Evolutionary conservation across 2,888 invertebrate genomes (phyloP), one percentile per base, ranked within the genome.

Genomic region (Aromia moschata): DNA sequence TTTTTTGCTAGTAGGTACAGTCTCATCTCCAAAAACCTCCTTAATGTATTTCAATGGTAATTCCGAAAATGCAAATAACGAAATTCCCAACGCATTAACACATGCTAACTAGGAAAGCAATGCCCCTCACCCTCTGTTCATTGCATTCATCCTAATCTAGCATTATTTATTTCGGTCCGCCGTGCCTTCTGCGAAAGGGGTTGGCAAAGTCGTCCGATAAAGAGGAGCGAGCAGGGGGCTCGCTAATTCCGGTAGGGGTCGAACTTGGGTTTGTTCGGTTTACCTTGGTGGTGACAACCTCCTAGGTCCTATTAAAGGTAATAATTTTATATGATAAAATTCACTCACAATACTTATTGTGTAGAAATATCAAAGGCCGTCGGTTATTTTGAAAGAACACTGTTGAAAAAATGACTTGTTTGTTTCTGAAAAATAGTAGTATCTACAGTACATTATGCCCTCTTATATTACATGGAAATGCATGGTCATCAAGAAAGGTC

Each of bases 241-340:
- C 62, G 64, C 62, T 67, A 66, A 69, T 61, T 66, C 60, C 63
- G 58, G 47, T 56, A 65, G 68, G 69, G 69, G 69, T 62, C 64
- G 66, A 60, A 59, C 68, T 62, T 62, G 62, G 70, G 70, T 65
- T 68, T 70, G 70, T 70, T 68, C 68, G 70, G 70, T 70, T 70
- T 70, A 70, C 70, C 70, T 68, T 65, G 44, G 68, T 58, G 70
- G 70, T 68, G 68, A 68, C 70, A 65, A 66, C 65, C 62, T 60
- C 51, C 56, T 41, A 40, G 57, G 45, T 56, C 55, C 46, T 55
- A 57, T 56, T 49, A 41, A 56, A 51, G 47, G 57, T 51, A 62
- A 58, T 57, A 55, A 58, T 62, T 59, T 54, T 44, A 53, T n/a
- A 57, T 53, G 57, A 62, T 56, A 56, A 54, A 59, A 56, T 59